phyloP scores from a whole-genome alignment of 2,113 vertebrate genomes.

The Stegostoma tigrinum region DNA sequence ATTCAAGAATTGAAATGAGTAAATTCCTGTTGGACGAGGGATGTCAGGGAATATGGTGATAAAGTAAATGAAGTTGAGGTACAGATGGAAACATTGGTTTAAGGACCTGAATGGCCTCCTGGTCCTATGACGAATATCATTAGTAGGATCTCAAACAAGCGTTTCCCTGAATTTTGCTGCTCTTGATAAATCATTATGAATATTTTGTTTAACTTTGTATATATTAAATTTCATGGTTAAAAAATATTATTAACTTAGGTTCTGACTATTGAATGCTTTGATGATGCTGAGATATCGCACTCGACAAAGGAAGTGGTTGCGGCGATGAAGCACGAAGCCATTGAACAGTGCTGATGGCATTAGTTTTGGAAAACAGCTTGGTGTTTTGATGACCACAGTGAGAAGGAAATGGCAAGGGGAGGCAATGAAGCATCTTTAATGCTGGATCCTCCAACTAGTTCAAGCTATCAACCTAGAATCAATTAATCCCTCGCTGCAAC shows the following conservation, averaged over 20 bases:
- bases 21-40: too few species aligned
- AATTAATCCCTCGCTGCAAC: background rate
- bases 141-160: background rate
- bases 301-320: background rate
- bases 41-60: too few species aligned
- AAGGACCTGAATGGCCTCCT: background rate
- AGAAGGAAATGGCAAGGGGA: background rate
- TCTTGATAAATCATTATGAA: background rate
- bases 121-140: background rate
- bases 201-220: background rate
- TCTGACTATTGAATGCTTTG: background rate
- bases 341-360: background rate
- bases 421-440: background rate
- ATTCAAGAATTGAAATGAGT: too few species aligned
- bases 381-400: background rate
- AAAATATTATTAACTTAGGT: background rate
- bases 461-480: background rate
- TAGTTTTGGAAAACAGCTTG: background rate
- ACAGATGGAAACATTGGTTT: background rate
- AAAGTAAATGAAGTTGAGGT: too few species aligned
- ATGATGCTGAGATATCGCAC: background rate
- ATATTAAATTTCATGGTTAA: background rate
- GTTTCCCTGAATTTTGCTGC: background rate
- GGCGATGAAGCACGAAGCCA: background rate
- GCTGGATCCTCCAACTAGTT: background rate